These are phyloP conservation scores for Bos indicus DNA, from an alignment of 2,113 vertebrate genomes.

Conservation along the genomic window DNA sequence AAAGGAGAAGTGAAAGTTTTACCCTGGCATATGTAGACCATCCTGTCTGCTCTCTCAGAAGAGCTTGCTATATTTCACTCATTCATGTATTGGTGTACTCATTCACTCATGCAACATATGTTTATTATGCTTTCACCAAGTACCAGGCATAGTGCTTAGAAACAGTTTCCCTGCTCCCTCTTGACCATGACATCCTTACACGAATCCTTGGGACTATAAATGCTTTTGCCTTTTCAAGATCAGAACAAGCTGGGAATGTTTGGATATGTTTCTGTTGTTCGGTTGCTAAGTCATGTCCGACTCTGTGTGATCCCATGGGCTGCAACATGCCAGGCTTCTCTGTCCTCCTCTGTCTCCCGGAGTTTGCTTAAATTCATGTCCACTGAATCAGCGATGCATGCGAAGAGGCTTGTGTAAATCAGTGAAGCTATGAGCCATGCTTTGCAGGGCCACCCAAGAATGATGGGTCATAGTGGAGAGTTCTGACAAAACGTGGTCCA, in stretches of 20 bases:
- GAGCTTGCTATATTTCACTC: background rate
- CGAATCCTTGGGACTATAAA: background rate
- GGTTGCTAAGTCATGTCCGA: background rate
- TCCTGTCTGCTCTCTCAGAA: background rate
- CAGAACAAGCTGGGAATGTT: background rate
- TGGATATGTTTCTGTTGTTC: background rate
- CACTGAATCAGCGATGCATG: background rate
- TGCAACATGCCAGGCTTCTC: background rate
- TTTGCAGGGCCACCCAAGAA: background rate
- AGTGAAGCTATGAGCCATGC: background rate
- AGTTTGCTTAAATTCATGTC: background rate
- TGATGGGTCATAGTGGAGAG: background rate
- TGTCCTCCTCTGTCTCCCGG: background rate
- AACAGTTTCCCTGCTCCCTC: background rate
- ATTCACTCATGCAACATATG: background rate
- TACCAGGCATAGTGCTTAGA: background rate
- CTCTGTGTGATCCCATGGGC: background rate
- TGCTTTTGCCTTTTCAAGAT: background rate
- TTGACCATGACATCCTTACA: background rate
- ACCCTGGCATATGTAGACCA: background rate
- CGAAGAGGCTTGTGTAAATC: background rate
- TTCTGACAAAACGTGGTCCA: background rate
- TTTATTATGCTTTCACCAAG: background rate
- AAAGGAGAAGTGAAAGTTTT: constrained; percentile 4
- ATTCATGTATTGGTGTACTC: background rate